Percentiles rank a stretch among this genome's conserved stretches.
Evolutionary conservation across 2,113 vertebrate genomes (phyloP).

Genomic region (Synchiropus splendidus): DNA sequence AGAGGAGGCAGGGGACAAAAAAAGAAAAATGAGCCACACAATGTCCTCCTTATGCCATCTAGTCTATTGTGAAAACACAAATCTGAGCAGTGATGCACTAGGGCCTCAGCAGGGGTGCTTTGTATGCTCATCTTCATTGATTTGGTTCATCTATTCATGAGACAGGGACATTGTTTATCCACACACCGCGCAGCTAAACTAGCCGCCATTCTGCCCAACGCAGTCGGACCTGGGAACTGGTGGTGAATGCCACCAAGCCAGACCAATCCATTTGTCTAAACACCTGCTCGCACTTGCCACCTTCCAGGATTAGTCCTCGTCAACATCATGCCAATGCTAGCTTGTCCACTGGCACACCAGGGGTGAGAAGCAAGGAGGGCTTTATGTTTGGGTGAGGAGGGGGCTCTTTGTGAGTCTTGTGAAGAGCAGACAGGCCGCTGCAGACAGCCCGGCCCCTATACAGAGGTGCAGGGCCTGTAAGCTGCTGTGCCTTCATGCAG

Average conservation of each 20-base stretch:
- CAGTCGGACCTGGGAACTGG: constrained; percentile 50
- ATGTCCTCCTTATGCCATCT: constrained; percentile 70
- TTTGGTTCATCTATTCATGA: constrained; percentile 69
- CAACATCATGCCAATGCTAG: constrained; percentile 43
- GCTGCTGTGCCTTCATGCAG: constrained; percentile 65
- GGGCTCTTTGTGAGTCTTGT: constrained; percentile 39
- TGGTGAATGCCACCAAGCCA: constrained; percentile 34
- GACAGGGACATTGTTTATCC: constrained; percentile 61
- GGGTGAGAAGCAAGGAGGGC: constrained; percentile 16
- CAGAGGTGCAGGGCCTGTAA: constrained; percentile 53
- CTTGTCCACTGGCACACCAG: constrained; percentile 39
- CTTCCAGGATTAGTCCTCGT: constrained; percentile 52
- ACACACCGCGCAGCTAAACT: constrained; percentile 50
- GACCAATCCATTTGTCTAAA: constrained; percentile 41
- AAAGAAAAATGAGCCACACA: constrained; percentile 65
- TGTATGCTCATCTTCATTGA: constrained; percentile 67
- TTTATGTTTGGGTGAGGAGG: constrained; percentile 29
- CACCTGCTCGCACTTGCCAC: constrained; percentile 60
- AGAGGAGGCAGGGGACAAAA: constrained; percentile 24
- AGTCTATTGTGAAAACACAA: constrained; percentile 68
- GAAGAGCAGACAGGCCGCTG: constrained; percentile 33
- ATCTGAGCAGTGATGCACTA: constrained; percentile 69
- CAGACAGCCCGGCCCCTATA: constrained; percentile 42
- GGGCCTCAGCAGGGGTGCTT: constrained; percentile 66
- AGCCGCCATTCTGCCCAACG: constrained; percentile 29